Evolutionary conservation across 2,797 vertebrate species (phyloP).

Genomic region (Smutsia temminckii): DNA sequence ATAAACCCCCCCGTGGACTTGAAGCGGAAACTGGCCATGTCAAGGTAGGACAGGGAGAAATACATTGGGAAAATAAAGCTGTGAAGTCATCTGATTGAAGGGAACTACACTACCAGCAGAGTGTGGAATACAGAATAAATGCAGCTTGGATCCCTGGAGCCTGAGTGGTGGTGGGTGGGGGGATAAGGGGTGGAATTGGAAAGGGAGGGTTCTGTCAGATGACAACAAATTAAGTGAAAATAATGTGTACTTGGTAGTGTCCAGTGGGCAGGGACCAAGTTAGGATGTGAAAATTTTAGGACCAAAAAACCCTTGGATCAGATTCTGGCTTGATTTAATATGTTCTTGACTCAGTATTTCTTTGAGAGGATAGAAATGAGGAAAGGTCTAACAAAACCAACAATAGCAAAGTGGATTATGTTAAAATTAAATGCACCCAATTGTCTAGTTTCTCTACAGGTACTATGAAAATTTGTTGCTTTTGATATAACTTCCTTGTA

Average conservation of each 20-base stretch:
- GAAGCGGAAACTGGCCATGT: slow-evolving; percentile 84
- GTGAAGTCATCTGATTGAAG: no score
- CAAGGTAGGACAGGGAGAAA: slow-evolving; percentile 78
- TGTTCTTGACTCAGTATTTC: not conserved
- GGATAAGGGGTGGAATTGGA: not conserved
- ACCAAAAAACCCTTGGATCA: not conserved
- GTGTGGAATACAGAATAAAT: not conserved
- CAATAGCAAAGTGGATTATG: not conserved
- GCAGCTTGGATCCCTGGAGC: not conserved
- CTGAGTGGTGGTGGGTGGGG: not conserved
- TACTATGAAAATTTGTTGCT: not conserved
- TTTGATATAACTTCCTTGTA: slow-evolving; percentile 23
- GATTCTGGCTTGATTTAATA: not conserved
- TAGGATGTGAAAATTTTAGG: not conserved
- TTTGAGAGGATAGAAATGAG: not conserved
- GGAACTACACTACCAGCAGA: not conserved
- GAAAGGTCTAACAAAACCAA: not conserved
- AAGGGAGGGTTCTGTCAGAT: not conserved
- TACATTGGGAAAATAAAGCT: not conserved
- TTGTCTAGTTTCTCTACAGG: not conserved
- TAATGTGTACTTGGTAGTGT: not conserved
- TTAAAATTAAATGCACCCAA: not conserved
- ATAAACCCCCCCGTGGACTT: not conserved
- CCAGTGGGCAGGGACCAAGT: not conserved
- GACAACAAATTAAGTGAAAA: not conserved